These are phyloP conservation scores for Zaprionus nigranus DNA, from an alignment of 1,140 invertebrate genomes.

Conservation along the genomic window DNA sequence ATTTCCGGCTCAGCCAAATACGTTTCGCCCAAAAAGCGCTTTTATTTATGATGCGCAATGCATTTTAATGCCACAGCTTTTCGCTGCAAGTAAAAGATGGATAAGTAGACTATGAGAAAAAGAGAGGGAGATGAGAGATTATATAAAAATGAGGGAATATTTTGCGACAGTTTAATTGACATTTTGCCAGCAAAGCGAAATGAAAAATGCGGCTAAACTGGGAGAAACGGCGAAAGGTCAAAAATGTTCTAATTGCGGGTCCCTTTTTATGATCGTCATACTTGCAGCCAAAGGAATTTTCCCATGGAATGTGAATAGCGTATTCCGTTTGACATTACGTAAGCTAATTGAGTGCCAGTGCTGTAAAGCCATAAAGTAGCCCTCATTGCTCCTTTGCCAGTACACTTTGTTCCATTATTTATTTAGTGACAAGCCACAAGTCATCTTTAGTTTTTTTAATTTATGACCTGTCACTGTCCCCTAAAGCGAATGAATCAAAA, in stretches of 20 bases:
- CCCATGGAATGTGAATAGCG: not conserved
- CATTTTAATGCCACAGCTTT: constrained; percentile 36
- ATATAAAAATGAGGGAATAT: not conserved
- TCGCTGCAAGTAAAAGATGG: constrained; percentile 26
- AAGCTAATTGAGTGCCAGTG: not conserved
- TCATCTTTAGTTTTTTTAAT: not conserved
- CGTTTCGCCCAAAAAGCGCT: constrained; percentile 4
- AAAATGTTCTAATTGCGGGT: constrained; percentile 10
- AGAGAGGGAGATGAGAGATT: not conserved
- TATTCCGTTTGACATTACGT: not conserved
- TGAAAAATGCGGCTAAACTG: not conserved
- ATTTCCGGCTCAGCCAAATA: constrained; percentile 26
- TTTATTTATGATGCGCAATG: constrained; percentile 38
- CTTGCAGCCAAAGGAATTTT: not conserved
- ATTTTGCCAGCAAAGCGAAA: constrained; percentile 7
- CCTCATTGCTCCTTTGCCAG: not conserved
- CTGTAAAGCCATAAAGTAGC: not conserved
- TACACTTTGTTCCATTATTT: not conserved
- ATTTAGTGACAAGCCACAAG: not conserved
- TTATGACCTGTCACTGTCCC: constrained; percentile 6
- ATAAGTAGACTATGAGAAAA: constrained; percentile 2
- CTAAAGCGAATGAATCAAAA: not conserved
- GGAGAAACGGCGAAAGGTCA: not conserved
- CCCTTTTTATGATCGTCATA: not conserved
- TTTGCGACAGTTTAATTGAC: constrained; percentile 2